Evolutionary conservation across 2,888 invertebrate genomes (phyloP), one percentile per base, ranked within the genome.

Genomic region (Cordylochernes scorpioides): DNA sequence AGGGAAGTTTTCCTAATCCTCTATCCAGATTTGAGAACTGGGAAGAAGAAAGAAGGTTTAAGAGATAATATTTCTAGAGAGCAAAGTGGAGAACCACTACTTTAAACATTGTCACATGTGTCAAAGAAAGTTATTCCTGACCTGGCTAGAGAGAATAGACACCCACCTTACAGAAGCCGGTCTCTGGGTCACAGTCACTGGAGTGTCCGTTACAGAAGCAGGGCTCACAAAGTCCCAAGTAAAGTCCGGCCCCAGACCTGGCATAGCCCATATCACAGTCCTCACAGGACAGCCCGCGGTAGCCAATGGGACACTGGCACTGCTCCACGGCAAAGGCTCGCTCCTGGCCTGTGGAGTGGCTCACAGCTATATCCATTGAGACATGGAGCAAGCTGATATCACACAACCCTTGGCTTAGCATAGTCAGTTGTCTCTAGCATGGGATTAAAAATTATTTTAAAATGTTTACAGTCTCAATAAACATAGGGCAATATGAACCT

Each of bases 191-290:
- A 45, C 88, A 88, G 46, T 72, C 70, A 24, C 58, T 60, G 0
- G 84, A 75, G 47, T 75, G 73, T 2, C 74, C 75, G 46, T 75
- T 72, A 49, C 88, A 88, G 24, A 67, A 63, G 49, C 88, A 91
- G 2, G 63, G 67, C 42, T 68, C 70, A 48, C 88, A 88, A 5
- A 65, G 55, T 17, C 77, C 77, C 29, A 91, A 62, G 49, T 88
- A 88, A 1, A 86, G 60, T 9, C 88, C 88, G 26, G 63, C 63
- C 7, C 63, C 63, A 3, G 64, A 52, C 54, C 75, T 62, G 1
- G 74, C 75, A 48, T 65, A 84, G 21, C 86, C 86, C 29, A 69
- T 65, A 9, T 69, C 71, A 49, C 88, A 88, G 46, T 74, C 56
- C 49, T 61, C 58, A 46, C 61, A 61, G 4, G 60, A 61, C 3